Evolutionary conservation across 2,888 invertebrate species (phyloP).

Genomic region (Syrphus vitripennis): DNA sequence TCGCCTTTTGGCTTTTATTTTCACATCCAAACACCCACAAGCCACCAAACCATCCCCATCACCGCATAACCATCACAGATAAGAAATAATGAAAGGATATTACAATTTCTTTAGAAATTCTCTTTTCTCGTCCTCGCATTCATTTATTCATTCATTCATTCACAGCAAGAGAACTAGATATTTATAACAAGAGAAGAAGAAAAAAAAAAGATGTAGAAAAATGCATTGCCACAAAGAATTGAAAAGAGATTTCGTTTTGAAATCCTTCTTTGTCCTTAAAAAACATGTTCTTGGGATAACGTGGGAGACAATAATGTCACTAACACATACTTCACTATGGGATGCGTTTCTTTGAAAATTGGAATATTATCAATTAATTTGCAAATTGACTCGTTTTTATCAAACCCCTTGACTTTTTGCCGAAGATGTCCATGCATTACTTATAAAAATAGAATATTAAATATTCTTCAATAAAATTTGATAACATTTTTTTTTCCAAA

Average conservation of each 20-base stretch:
- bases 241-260: constrained; percentile 35
- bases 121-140: neutral
- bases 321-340: neutral
- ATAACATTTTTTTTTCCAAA: neutral
- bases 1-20: neutral
- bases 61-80: constrained; percentile 22
- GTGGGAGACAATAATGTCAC: neutral
- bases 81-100: constrained; percentile 64
- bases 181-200: neutral
- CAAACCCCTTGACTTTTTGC: no score
- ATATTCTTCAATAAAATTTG: no score
- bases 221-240: constrained; percentile 42
- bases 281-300: constrained; percentile 35
- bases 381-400: neutral
- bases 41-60: neutral
- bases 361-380: neutral
- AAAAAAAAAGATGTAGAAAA: neutral
- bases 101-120: constrained; percentile 61
- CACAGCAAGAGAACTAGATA: neutral
- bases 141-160: no score
- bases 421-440: no score
- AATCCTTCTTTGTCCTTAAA: constrained; percentile 35
- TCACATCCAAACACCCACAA: neutral
- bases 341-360: neutral
- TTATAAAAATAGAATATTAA: no score